Evolutionary conservation across 1,140 invertebrate genomes (phyloP), one percentile per base, ranked within the genome.

Genomic region (Platyscapa corneri): DNA sequence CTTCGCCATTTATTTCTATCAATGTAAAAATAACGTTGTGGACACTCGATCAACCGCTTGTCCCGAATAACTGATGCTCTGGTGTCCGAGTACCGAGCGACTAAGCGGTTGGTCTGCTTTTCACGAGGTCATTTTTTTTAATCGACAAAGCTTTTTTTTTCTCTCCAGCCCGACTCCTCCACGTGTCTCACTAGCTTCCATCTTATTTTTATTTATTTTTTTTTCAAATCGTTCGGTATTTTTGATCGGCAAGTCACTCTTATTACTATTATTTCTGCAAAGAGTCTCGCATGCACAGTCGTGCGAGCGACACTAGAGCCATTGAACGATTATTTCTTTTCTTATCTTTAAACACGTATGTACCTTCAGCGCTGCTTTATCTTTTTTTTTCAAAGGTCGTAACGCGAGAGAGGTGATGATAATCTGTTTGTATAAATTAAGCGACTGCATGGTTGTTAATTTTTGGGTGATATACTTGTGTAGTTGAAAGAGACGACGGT

Each of bases 341-440:
- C 14, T 83, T 67, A 74, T 77, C 42, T 49, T 12, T 65, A 77
- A 77, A 67, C 60, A 49, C 56, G 60, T 53, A 81, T 3, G 30
- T 70, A 72, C 42, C n/a, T 81, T 49, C 6, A 70, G 14, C 12
- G 34, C 27, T 27, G 37, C 53, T 83, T 83, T 75, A 83, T 14
- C 53, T 39, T 60, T 82, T 39, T 60, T 82, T 42, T 79, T 42
- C 39, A 65, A 30, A 27, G 60, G 6, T 60, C 56, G 30, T 34
- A 2, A 34, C 30, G 34, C 65, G 64, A 46, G 65, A 72, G 65
- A 81, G 65, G 16, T 72, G 42, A 42, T 72, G 42, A 42, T 42
- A 81, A 72, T 53, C 34, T 70, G 53, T 72, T 67, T 81, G 79
- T 81, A 81, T 32, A 70, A 81, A 70, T 81, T 83, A 74, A 65